A percentile compares a stretch with the other conserved stretches of the same genome.
These are phyloP conservation scores for Chironomus tepperi DNA, from an alignment of 1,140 invertebrate species.

Conservation along the genomic window DNA sequence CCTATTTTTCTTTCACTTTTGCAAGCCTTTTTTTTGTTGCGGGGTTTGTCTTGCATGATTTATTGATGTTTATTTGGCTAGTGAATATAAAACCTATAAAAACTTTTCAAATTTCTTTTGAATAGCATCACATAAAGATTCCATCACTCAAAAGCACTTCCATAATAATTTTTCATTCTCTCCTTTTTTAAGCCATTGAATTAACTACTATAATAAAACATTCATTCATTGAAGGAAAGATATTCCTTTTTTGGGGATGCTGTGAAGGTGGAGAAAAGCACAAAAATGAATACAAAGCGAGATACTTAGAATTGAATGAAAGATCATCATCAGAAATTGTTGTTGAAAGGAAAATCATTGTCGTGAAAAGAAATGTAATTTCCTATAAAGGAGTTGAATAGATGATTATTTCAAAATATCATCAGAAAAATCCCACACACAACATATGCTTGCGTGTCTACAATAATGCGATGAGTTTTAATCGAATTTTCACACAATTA, in stretches of 20 bases:
- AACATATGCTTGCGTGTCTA: background rate
- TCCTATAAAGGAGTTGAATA: background rate
- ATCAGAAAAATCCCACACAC: background rate
- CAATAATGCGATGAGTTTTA: background rate
- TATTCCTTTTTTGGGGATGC: too few relatives aligned
- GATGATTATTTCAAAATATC: background rate
- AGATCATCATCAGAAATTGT: background rate
- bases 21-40: background rate
- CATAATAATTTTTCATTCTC: background rate
- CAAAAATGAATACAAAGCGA: background rate
- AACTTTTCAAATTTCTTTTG: background rate
- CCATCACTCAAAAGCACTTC: background rate
- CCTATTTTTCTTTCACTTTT: background rate
- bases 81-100: background rate
- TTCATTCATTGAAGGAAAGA: background rate
- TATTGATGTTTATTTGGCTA: background rate
- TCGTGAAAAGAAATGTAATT: background rate
- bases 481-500: conserved; percentile 5
- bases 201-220: background rate
- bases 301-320: background rate
- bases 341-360: background rate
- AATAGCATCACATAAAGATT: background rate
- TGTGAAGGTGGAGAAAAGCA: too few relatives aligned
- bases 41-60: too few relatives aligned
- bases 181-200: background rate